A percentile compares a stretch with the other conserved stretches of the same genome.
phyloP scores from a whole-genome alignment of 2,113 vertebrate species.

The Delphinus delphis region DNA sequence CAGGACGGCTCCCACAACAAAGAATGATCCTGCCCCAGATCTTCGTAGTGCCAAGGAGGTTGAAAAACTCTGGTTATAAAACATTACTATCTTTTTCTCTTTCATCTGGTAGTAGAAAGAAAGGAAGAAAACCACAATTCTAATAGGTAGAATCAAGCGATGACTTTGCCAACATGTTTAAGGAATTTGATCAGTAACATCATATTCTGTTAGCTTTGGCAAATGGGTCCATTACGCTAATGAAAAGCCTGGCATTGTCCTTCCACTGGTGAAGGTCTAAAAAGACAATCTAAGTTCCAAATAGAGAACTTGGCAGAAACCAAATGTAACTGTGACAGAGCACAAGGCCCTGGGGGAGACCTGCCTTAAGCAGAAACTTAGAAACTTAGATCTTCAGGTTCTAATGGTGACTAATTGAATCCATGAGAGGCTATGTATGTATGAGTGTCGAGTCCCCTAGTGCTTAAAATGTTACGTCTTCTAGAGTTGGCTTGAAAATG shows the following conservation, averaged over 20 bases:
- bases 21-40: neutral
- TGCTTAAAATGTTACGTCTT: conserved; percentile 20
- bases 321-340: conserved; percentile 39
- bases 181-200: conserved; percentile 54
- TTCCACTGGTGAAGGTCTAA: conserved; percentile 34
- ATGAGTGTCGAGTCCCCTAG: neutral
- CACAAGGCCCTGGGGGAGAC: conserved; percentile 2
- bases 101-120: neutral
- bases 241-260: conserved; percentile 44
- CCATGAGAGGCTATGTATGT: neutral
- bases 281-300: conserved; percentile 23
- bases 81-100: neutral
- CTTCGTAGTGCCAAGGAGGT: neutral
- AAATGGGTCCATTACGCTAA: conserved; percentile 11
- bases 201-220: conserved; percentile 37
- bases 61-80: conserved; percentile 12
- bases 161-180: conserved; percentile 49
- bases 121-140: neutral
- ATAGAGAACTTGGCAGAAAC: conserved; percentile 46
- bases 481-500: conserved; percentile 31
- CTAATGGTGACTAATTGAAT: conserved; percentile 54
- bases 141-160: neutral
- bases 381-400: conserved; percentile 10
- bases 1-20: neutral
- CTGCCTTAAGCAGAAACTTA: conserved; percentile 4